phyloP scores from a whole-genome alignment of 2,797 vertebrate genomes.

The Parambassis ranga region DNA sequence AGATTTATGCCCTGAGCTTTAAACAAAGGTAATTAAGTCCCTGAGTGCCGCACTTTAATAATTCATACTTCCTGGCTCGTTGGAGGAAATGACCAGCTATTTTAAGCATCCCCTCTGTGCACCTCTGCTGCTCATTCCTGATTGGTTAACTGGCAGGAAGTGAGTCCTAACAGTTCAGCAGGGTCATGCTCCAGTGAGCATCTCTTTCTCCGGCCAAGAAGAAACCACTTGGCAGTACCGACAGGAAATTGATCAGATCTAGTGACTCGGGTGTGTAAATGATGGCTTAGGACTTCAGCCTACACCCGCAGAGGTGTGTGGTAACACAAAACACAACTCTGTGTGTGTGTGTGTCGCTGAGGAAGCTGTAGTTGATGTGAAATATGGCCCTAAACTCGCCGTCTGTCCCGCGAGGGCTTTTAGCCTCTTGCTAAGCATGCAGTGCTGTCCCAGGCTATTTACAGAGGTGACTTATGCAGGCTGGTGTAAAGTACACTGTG shows the following conservation, averaged over 20 bases:
- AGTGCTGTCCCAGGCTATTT: constrained; percentile 67
- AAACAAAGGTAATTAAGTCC: constrained; percentile 17
- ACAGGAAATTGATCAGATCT: constrained; percentile 49
- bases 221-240: constrained; percentile 24
- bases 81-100: constrained; percentile 64
- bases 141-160: constrained; percentile 49
- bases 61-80: constrained; percentile 50
- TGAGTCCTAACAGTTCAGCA: constrained; percentile 18
- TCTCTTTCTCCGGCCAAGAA: constrained; percentile 24
- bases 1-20: not conserved
- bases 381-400: constrained; percentile 22
- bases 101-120: constrained; percentile 43
- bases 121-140: not conserved
- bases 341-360: constrained; percentile 16
- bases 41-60: constrained; percentile 35
- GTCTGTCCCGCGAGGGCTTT: constrained; percentile 37
- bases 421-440: constrained; percentile 51
- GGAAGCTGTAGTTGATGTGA: constrained; percentile 19
- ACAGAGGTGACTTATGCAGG: constrained; percentile 69
- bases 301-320: constrained; percentile 3
- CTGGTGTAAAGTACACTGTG: constrained; percentile 50
- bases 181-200: constrained; percentile 18
- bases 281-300: constrained; percentile 38
- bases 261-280: constrained; percentile 45
- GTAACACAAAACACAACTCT: not conserved